These are phyloP conservation scores for Drosophila tristis DNA, from an alignment of 1,140 invertebrate genomes.

Conservation along the genomic window DNA sequence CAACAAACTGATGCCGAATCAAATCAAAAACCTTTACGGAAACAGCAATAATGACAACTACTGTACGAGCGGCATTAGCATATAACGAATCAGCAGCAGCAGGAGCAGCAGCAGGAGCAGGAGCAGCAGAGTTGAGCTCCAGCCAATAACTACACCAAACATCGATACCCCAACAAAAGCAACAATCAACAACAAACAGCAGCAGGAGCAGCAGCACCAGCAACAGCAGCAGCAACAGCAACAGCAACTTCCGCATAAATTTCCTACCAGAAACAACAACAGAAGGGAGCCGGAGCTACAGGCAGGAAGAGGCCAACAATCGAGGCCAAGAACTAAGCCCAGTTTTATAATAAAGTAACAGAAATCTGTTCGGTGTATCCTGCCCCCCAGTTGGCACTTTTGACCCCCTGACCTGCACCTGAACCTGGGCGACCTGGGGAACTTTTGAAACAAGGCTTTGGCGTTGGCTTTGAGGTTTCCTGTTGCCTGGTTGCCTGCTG, in stretches of 20 bases:
- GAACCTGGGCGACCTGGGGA: slow-evolving; percentile 2
- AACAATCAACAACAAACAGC: slow-evolving; percentile 7
- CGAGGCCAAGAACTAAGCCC: slow-evolving; percentile 64
- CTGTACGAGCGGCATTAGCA: too few species aligned
- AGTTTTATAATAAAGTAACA: slow-evolving; percentile 80
- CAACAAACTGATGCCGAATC: too few species aligned
- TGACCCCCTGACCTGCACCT: slow-evolving; percentile 20
- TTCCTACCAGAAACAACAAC: slow-evolving; percentile 1
- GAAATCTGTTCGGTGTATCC: slow-evolving; percentile 63
- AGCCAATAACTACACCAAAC: slow-evolving; percentile 22
- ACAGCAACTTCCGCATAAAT: slow-evolving; percentile 24
- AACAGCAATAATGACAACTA: too few species aligned
- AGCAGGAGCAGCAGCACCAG: too few species aligned
- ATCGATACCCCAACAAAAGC: slow-evolving; percentile 3
- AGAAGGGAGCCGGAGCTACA: slow-evolving; percentile 2
- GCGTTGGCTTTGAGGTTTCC: slow-evolving; percentile 28
- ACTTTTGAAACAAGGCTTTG: slow-evolving; percentile 44
- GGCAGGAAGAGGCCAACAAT: slow-evolving; percentile 3
- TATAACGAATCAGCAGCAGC: too few species aligned
- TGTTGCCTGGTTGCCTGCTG: slow-evolving; percentile 10
- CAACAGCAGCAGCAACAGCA: too few species aligned
- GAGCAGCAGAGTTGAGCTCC: slow-evolving; percentile 4
- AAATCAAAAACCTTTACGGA: too few species aligned
- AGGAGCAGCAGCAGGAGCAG: too few species aligned
- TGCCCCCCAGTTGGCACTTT: slow-evolving; percentile 8